These are phyloP conservation scores for Beroe forskalii DNA, from an alignment of 37 sponge, comb jelly and placozoan genomes.

Conservation along the genomic window DNA sequence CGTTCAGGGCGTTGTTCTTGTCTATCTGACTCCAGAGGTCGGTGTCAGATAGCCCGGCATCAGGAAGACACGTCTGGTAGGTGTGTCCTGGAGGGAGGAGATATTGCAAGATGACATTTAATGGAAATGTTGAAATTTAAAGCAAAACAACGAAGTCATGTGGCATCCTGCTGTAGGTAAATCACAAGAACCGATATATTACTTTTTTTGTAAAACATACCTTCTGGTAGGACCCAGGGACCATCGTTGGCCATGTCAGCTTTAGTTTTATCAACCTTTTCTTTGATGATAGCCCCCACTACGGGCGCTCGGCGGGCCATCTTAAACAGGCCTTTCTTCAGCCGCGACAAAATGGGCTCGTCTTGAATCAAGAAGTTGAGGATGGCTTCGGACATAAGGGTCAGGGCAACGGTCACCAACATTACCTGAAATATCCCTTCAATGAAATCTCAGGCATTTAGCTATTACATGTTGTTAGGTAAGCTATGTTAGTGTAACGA, in stretches of 20 bases:
- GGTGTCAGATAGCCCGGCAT: conserved; percentile 71
- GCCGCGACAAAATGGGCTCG: conserved; percentile 66
- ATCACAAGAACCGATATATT: no score
- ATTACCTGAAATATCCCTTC: no score
- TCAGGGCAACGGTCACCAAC: conserved; percentile 69
- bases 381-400: conserved; percentile 64
- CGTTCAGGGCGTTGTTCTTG: conserved; percentile 63
- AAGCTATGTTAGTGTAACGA: no score
- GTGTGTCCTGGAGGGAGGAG: conserved; percentile 68
- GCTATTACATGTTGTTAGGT: no score
- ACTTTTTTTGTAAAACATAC: no score
- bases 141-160: no score
- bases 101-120: no score
- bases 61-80: conserved; percentile 67
- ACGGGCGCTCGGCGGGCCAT: conserved; percentile 68
- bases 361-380: conserved; percentile 71
- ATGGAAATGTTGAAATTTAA: no score
- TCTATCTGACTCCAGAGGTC: conserved; percentile 69
- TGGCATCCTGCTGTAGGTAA: no score
- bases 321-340: conserved; percentile 68
- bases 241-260: conserved; percentile 63
- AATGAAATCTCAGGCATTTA: no score
- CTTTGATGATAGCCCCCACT: conserved; percentile 70
- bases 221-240: conserved; percentile 65
- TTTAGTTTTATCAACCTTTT: conserved; percentile 70